These are phyloP conservation scores for Trachelus tabidus DNA, from an alignment of 2,888 invertebrate species.

Conservation along the genomic window DNA sequence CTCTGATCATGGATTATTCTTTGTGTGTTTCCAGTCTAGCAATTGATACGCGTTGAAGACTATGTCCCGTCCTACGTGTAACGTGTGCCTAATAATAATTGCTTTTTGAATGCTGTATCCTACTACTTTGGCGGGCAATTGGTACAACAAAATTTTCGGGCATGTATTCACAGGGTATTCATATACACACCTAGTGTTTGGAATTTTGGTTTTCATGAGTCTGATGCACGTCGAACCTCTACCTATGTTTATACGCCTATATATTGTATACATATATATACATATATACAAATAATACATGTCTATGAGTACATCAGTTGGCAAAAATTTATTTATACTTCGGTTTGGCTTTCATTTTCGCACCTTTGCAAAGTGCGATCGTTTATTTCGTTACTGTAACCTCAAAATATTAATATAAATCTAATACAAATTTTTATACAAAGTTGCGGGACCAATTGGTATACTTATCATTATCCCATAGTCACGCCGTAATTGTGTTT, in stretches of 20 bases:
- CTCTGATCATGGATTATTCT: slow-evolving; percentile 22
- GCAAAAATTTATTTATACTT: neutral
- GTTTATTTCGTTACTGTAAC: neutral
- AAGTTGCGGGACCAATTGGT: neutral
- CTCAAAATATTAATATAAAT: neutral
- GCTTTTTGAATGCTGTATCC: slow-evolving; percentile 24
- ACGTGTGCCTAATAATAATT: slow-evolving; percentile 24
- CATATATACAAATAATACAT: neutral
- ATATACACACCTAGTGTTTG: slow-evolving; percentile 8
- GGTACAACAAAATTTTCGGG: slow-evolving; percentile 23
- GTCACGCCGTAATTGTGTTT: neutral
- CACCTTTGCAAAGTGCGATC: neutral
- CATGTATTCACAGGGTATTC: slow-evolving; percentile 18
- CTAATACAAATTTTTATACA: neutral
- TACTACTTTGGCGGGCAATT: slow-evolving; percentile 23
- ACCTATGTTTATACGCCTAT: neutral
- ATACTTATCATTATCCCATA: neutral
- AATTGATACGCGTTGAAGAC: slow-evolving; percentile 24
- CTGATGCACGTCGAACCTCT: slow-evolving; percentile 1
- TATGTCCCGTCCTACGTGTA: slow-evolving; percentile 21
- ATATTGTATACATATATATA: neutral
- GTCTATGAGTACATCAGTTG: neutral
- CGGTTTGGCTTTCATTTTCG: neutral
- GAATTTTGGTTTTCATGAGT: slow-evolving; percentile 14
- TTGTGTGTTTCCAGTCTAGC: slow-evolving; percentile 22